Conservation (phyloP, 2,113 vertebrate species). For the Sclerurus mexicanus region DNA sequence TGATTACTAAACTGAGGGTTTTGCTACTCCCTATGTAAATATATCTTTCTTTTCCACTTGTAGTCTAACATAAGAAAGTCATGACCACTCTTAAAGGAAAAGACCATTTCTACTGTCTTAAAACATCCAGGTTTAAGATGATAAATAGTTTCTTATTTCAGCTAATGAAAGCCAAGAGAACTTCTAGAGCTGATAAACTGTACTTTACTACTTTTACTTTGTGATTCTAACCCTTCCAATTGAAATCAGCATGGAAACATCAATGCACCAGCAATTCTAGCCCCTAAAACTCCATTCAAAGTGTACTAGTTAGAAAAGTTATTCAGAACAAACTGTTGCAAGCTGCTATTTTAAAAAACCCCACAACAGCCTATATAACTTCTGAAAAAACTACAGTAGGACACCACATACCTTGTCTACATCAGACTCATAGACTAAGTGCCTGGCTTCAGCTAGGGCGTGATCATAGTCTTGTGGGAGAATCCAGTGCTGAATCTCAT, state of each 20-base stretch:
- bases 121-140: background rate
- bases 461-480: slow-evolving; percentile 97
- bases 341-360: background rate
- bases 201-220: background rate
- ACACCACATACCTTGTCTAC: slow-evolving; percentile 83
- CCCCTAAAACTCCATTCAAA: background rate
- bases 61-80: background rate
- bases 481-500: slow-evolving; percentile 97
- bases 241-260: background rate
- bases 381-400: background rate
- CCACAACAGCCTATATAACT: background rate
- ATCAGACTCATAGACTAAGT: slow-evolving; percentile 94
- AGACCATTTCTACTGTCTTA: background rate
- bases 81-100: background rate
- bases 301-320: background rate
- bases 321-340: background rate
- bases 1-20: background rate
- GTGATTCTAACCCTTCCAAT: background rate
- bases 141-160: background rate
- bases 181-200: background rate
- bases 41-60: background rate
- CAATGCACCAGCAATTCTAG: background rate
- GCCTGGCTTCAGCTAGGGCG: slow-evolving; percentile 91
- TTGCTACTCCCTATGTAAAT: background rate
- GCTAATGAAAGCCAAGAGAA: background rate